Evolutionary conservation across 2,797 vertebrate genomes (phyloP).

Genomic region (Xenentodon cancila): DNA sequence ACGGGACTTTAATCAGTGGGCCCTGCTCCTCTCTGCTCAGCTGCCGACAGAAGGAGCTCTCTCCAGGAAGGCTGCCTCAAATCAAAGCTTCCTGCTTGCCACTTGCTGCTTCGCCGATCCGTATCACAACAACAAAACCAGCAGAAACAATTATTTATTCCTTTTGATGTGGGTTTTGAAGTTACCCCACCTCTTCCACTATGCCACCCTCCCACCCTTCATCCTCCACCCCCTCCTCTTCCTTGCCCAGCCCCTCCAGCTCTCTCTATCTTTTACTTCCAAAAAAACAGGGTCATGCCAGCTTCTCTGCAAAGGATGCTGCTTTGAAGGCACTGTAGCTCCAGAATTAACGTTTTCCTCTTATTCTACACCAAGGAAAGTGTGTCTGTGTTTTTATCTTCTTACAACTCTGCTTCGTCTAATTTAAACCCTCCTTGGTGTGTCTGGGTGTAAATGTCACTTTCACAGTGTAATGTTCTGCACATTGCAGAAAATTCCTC

Average conservation of each 20-base stretch:
- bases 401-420: constrained; percentile 28
- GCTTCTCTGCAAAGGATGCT: constrained; percentile 64
- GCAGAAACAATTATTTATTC: constrained; percentile 99
- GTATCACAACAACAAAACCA: constrained; percentile 98
- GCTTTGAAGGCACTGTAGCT: constrained; percentile 71
- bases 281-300: constrained; percentile 91
- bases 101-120: constrained; percentile 96
- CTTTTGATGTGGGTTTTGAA: constrained; percentile 97
- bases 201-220: constrained; percentile 44
- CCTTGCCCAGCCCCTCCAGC: constrained; percentile 68
- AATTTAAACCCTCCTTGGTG: constrained; percentile 22
- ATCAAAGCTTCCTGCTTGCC: constrained; percentile 98
- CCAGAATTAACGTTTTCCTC: constrained; percentile 44
- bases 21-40: constrained; percentile 88
- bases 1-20: constrained; percentile 98
- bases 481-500: constrained; percentile 12
- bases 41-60: constrained; percentile 90
- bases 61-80: constrained; percentile 92
- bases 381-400: constrained; percentile 26
- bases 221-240: constrained; percentile 64
- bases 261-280: constrained; percentile 83
- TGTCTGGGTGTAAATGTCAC: constrained; percentile 40
- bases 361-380: constrained; percentile 44
- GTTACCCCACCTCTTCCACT: constrained; percentile 81
- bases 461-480: constrained; percentile 27